Evolutionary conservation across 2,888 invertebrate genomes (phyloP).

Genomic region (Shargacucullia verbasci): DNA sequence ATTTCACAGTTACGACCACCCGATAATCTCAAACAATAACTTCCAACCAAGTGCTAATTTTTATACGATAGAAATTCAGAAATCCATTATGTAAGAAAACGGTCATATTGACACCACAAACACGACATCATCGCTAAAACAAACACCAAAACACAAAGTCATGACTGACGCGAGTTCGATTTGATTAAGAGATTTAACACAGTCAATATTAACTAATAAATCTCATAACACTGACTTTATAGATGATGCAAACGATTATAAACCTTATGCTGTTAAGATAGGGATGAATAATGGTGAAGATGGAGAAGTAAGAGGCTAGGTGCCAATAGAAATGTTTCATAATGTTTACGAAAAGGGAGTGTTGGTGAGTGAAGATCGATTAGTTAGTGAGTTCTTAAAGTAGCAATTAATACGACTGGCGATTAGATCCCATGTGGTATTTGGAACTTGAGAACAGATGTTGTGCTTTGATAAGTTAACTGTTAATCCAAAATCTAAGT

Average conservation of each 20-base stretch:
- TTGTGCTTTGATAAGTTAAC: slow-evolving; percentile 35
- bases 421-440: slow-evolving; percentile 39
- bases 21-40: slow-evolving; percentile 41
- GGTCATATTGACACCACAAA: slow-evolving; percentile 56
- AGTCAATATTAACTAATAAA: slow-evolving; percentile 67
- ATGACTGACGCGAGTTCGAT: slow-evolving; percentile 75
- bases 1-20: slow-evolving; percentile 49
- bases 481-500: slow-evolving; percentile 18
- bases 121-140: slow-evolving; percentile 65
- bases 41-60: slow-evolving; percentile 62
- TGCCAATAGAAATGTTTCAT: slow-evolving; percentile 60
- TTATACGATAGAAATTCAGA: slow-evolving; percentile 58
- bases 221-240: slow-evolving; percentile 59
- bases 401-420: slow-evolving; percentile 54
- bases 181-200: slow-evolving; percentile 77
- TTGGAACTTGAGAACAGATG: slow-evolving; percentile 45
- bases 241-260: slow-evolving; percentile 34
- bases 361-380: slow-evolving; percentile 52
- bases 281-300: slow-evolving; percentile 19
- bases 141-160: slow-evolving; percentile 68
- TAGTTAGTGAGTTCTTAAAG: slow-evolving; percentile 62
- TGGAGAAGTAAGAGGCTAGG: slow-evolving; percentile 41
- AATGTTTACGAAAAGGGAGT: slow-evolving; percentile 57
- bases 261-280: slow-evolving; percentile 31
- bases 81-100: slow-evolving; percentile 60